Evolutionary conservation across 2,888 invertebrate species (phyloP).

Genomic region (Holacanthella duospinosa): DNA sequence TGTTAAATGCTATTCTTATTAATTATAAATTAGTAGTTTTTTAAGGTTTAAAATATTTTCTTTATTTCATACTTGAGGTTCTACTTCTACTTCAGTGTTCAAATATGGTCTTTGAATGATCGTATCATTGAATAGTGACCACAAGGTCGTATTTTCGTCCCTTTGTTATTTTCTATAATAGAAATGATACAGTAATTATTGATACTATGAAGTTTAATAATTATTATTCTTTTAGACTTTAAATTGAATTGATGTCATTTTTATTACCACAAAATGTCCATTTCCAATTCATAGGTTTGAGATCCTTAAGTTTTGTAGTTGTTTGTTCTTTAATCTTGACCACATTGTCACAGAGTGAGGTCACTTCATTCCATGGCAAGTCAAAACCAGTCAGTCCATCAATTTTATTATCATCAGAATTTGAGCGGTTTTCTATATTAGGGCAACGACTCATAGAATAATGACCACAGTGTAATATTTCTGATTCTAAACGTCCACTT

Average conservation of each 20-base stretch:
- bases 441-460: background rate
- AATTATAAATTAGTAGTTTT: no score
- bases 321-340: background rate
- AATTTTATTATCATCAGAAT: background rate
- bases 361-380: background rate
- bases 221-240: background rate
- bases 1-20: no score
- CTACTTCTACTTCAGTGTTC: no score
- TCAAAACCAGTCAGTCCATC: background rate
- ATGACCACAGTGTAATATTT: background rate
- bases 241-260: no score
- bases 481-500: background rate
- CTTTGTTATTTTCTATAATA: background rate
- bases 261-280: background rate
- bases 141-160: background rate
- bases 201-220: background rate
- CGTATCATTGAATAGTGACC: background rate
- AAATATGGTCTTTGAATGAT: no score
- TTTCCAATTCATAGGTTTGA: background rate
- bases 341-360: background rate
- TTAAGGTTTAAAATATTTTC: no score
- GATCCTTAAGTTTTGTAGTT: background rate
- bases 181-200: background rate
- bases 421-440: background rate
- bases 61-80: no score